These are phyloP conservation scores for Erynnis tages DNA, from an alignment of 2,888 invertebrate species.

Conservation along the genomic window DNA sequence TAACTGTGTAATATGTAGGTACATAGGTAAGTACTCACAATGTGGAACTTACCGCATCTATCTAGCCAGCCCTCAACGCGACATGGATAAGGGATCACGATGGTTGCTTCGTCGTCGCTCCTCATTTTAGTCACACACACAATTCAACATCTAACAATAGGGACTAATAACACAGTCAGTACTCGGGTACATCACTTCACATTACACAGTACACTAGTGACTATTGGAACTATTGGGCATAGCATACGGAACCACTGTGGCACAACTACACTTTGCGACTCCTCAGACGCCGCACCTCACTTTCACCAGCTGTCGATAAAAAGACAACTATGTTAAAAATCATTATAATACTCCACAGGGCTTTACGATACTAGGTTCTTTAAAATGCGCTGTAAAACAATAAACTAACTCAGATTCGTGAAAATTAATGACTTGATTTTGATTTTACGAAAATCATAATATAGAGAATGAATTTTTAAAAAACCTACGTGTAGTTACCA, in stretches of 20 bases:
- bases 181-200: slow-evolving; percentile 42
- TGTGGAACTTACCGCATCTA: slow-evolving; percentile 75
- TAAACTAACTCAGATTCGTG: too few relatives aligned
- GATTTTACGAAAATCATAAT: too few relatives aligned
- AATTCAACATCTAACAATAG: slow-evolving; percentile 44
- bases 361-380: too few relatives aligned
- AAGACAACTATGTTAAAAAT: slow-evolving; percentile 42
- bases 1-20: too few relatives aligned
- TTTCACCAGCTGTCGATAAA: slow-evolving; percentile 71
- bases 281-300: slow-evolving; percentile 55
- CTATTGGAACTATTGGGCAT: slow-evolving; percentile 34
- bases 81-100: slow-evolving; percentile 69
- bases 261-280: slow-evolving; percentile 35
- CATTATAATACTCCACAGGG: slow-evolving; percentile 19
- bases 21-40: too few relatives aligned
- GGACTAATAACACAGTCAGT: slow-evolving; percentile 29
- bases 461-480: too few relatives aligned
- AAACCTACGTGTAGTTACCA: too few relatives aligned
- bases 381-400: too few relatives aligned
- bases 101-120: slow-evolving; percentile 44
- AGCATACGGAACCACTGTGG: slow-evolving; percentile 25
- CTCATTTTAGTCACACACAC: slow-evolving; percentile 60
- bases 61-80: slow-evolving; percentile 75
- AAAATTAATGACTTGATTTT: too few relatives aligned
- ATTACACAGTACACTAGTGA: slow-evolving; percentile 44